Evolutionary conservation across 2,888 invertebrate species (phyloP).

Genomic region (Clitarchus hookeri): DNA sequence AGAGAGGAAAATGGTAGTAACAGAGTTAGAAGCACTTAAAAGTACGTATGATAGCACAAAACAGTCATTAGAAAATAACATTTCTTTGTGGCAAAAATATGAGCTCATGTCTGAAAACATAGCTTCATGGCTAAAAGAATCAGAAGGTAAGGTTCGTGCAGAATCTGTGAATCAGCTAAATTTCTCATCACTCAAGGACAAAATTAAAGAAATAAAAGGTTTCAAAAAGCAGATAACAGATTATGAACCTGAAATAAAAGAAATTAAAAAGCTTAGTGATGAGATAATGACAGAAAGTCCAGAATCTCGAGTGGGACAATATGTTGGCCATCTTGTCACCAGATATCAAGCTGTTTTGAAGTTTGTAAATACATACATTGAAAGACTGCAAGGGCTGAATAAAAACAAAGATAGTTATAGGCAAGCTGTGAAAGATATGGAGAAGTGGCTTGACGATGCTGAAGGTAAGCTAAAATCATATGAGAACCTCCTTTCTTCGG

Average conservation of each 20-base stretch:
- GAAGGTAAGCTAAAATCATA: constrained; percentile 71
- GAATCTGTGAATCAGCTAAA: constrained; percentile 75
- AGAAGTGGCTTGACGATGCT: constrained; percentile 77
- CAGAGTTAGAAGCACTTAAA: constrained; percentile 72
- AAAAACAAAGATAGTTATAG: constrained; percentile 72
- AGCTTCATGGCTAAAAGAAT: constrained; percentile 76
- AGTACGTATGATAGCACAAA: constrained; percentile 71
- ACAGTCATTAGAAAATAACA: constrained; percentile 68
- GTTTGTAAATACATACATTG: constrained; percentile 70
- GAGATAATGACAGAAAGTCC: constrained; percentile 76
- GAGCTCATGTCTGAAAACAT: constrained; percentile 76
- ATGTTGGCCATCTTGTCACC: constrained; percentile 75
- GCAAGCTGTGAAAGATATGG: constrained; percentile 69
- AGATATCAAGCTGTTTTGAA: constrained; percentile 77
- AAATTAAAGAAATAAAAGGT: constrained; percentile 67
- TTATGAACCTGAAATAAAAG: constrained; percentile 68
- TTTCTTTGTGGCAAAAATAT: constrained; percentile 79
- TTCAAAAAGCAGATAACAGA: constrained; percentile 67
- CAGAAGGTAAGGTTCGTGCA: constrained; percentile 73
- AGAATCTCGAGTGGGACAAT: constrained; percentile 81
- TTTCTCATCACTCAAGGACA: constrained; percentile 68
- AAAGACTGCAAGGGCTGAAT: constrained; percentile 72
- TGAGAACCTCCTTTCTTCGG: constrained; percentile 69
- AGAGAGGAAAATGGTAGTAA: constrained; percentile 71
- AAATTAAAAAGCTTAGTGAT: constrained; percentile 70